A percentile compares a stretch with the other conserved stretches of the same genome.
Evolutionary conservation across 2,888 invertebrate genomes (phyloP).

Genomic region (Galeruca laticollis): DNA sequence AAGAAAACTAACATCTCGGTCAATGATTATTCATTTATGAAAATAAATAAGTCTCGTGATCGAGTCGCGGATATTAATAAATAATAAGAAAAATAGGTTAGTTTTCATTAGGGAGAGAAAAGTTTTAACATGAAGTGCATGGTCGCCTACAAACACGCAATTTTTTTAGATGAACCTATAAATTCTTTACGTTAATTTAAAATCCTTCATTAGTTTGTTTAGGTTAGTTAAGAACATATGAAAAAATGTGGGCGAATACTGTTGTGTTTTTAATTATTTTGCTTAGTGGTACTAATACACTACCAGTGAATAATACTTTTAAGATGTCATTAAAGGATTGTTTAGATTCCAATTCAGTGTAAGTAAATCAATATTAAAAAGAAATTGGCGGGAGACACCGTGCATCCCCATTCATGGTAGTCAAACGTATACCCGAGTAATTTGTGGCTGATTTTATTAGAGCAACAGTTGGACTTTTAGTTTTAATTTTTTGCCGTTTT

Average conservation of each 20-base stretch:
- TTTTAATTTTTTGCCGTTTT: no score
- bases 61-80: conserved; percentile 32
- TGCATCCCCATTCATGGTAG: no score
- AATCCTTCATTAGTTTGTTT: conserved; percentile 33
- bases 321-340: conserved; percentile 20
- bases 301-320: not conserved
- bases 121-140: conserved; percentile 40
- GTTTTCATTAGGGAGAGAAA: conserved; percentile 40
- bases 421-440: no score
- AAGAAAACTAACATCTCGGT: conserved; percentile 23
- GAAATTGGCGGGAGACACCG: no score
- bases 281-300: conserved; percentile 25
- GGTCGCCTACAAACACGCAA: conserved; percentile 45
- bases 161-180: conserved; percentile 44
- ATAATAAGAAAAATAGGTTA: conserved; percentile 46
- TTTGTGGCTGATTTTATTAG: no score
- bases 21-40: conserved; percentile 29
- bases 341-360: conserved; percentile 19
- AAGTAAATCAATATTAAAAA: no score
- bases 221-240: conserved; percentile 10
- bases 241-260: conserved; percentile 37
- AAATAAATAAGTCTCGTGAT: conserved; percentile 25
- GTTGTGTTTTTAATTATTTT: conserved; percentile 39
- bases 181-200: conserved; percentile 37
- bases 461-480: no score